Conservation (phyloP, 53 echinoderm and acorn worm genomes). For the Holothuria leucospilota region DNA sequence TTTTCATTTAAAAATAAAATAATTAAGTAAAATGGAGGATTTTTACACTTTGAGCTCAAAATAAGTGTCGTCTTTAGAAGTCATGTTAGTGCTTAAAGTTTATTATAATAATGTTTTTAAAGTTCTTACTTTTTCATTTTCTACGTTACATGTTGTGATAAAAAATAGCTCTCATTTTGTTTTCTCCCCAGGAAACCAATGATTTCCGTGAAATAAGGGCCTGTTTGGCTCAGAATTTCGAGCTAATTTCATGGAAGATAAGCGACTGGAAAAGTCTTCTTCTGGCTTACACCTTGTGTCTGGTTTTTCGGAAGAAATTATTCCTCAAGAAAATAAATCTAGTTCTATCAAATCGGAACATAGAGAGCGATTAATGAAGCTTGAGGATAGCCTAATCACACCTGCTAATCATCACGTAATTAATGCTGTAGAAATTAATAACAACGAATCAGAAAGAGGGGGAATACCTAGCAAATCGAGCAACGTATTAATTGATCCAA, state of each 20-base stretch:
- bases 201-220: no score
- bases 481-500: not conserved
- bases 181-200: no score
- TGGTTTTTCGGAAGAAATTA: not conserved
- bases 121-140: no score
- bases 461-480: not conserved
- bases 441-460: not conserved
- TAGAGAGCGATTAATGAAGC: not conserved
- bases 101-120: no score
- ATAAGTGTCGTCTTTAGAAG: no score
- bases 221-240: not conserved
- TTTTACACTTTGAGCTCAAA: no score
- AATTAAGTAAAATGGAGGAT: no score
- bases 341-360: constrained; percentile 15
- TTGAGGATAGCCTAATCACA: not conserved
- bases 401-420: not conserved
- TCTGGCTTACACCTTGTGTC: constrained; percentile 26
- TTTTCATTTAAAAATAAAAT: no score
- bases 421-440: constrained; percentile 13
- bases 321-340: constrained; percentile 1
- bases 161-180: no score
- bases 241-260: constrained; percentile 16
- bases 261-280: not conserved
- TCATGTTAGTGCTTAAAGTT: no score
- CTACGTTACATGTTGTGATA: no score